Evolutionary conservation across 2,888 invertebrate genomes (phyloP).

Genomic region (Xestobium rufovillosum): DNA sequence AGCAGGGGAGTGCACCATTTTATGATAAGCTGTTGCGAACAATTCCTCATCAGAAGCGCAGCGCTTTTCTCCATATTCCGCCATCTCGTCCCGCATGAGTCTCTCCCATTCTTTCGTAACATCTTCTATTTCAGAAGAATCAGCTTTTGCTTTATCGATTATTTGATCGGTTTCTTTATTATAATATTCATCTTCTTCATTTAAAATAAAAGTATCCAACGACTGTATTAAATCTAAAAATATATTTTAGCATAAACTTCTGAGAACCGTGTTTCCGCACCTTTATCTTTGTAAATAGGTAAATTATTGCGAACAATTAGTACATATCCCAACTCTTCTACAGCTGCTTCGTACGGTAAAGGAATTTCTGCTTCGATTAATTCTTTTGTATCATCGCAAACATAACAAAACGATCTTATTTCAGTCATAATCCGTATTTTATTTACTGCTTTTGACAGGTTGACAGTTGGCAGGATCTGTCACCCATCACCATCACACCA

Average conservation of each 20-base stretch:
- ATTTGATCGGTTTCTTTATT: slow-evolving; percentile 57
- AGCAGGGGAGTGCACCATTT: slow-evolving; percentile 57
- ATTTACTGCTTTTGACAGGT: no score
- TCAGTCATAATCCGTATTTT: no score
- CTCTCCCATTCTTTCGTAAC: slow-evolving; percentile 74
- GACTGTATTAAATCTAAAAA: slow-evolving; percentile 16
- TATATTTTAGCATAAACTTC: slow-evolving; percentile 4
- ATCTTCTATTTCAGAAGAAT: slow-evolving; percentile 63
- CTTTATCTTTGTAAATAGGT: slow-evolving; percentile 40
- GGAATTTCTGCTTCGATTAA: slow-evolving; percentile 29
- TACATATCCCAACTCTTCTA: slow-evolving; percentile 35
- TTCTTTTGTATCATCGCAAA: no score
- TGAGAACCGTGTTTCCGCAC: slow-evolving; percentile 22
- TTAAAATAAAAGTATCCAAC: slow-evolving; percentile 50
- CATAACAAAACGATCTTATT: no score
- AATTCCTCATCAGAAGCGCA: slow-evolving; percentile 79
- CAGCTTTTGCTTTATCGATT: slow-evolving; percentile 53
- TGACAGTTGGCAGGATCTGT: no score
- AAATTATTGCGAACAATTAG: slow-evolving; percentile 32
- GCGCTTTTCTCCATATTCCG: slow-evolving; percentile 74
- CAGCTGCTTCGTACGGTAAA: slow-evolving; percentile 33
- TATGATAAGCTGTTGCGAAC: slow-evolving; percentile 79
- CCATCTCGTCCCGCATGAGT: slow-evolving; percentile 69
- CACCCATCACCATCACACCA: no score
- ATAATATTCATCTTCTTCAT: slow-evolving; percentile 59